phyloP scores from a whole-genome alignment of 2,888 invertebrate species.

The Agrochola circellaris region DNA sequence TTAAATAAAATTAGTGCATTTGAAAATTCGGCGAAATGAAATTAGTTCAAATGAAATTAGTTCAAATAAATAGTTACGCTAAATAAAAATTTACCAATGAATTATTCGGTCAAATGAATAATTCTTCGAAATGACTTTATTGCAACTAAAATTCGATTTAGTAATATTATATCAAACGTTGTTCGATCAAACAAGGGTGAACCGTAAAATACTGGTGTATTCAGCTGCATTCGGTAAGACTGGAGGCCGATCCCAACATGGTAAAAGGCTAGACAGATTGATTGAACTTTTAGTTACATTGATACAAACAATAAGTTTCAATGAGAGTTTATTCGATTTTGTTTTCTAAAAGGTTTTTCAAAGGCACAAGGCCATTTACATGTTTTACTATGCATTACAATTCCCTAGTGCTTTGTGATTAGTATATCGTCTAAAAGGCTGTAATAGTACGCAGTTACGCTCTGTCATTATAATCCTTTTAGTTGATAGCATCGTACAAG shows the following conservation, averaged over 20 bases:
- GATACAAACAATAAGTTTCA: background rate
- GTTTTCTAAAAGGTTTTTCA: conserved; percentile 7
- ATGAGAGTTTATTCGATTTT: background rate
- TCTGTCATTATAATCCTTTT: conserved; percentile 33
- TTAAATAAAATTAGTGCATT: too few species aligned
- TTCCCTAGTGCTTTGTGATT: conserved; percentile 18
- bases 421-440: conserved; percentile 22
- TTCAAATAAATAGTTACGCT: too few species aligned
- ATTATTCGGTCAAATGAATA: too few species aligned
- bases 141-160: too few species aligned
- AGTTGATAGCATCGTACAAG: conserved; percentile 27
- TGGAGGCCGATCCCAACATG: background rate
- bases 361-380: background rate
- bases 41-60: too few species aligned
- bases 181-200: too few species aligned
- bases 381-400: conserved; percentile 4
- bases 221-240: background rate
- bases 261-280: background rate
- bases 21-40: too few species aligned
- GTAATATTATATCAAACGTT: too few species aligned
- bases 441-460: conserved; percentile 18
- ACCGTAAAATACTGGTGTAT: background rate
- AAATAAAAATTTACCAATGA: too few species aligned
- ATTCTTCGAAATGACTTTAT: too few species aligned
- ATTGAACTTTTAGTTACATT: background rate